These are phyloP conservation scores for Rhabdomys pumilio DNA, from an alignment of 2,797 vertebrate species.

Conservation along the genomic window DNA sequence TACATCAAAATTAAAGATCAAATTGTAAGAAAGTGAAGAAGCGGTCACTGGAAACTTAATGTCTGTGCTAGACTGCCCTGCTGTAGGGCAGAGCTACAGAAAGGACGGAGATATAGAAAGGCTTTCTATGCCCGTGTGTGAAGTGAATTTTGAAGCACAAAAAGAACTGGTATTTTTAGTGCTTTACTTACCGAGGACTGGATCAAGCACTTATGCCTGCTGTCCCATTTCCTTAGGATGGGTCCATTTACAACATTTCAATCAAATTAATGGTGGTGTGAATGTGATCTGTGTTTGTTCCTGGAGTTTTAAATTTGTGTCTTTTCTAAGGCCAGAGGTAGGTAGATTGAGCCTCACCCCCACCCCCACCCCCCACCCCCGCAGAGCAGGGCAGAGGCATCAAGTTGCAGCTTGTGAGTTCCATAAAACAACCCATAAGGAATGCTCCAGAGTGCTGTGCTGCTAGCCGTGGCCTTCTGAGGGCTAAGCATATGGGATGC, in stretches of 20 bases:
- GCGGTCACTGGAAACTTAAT: neutral
- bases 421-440: too few species aligned
- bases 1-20: constrained; percentile 20
- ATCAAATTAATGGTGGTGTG: too few species aligned
- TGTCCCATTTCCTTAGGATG: too few species aligned
- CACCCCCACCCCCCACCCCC: too few species aligned
- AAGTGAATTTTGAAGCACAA: neutral
- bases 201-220: neutral
- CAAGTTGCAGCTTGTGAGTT: neutral
- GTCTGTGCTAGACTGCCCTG: too few species aligned
- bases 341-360: neutral
- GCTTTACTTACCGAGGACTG: neutral
- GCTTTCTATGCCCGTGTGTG: neutral
- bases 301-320: neutral
- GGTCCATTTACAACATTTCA: neutral
- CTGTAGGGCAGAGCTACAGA: neutral
- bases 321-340: neutral
- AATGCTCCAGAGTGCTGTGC: rapidly evolving
- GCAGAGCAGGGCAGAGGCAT: neutral
- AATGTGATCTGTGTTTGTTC: neutral
- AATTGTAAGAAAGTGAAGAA: neutral
- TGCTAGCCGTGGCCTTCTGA: rapidly evolving
- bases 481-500: neutral
- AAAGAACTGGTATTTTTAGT: too few species aligned
- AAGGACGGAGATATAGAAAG: neutral